Evolutionary conservation across 2,888 invertebrate genomes (phyloP), one percentile per base, ranked within the genome.

Genomic region (Himalopsyche anomala): DNA sequence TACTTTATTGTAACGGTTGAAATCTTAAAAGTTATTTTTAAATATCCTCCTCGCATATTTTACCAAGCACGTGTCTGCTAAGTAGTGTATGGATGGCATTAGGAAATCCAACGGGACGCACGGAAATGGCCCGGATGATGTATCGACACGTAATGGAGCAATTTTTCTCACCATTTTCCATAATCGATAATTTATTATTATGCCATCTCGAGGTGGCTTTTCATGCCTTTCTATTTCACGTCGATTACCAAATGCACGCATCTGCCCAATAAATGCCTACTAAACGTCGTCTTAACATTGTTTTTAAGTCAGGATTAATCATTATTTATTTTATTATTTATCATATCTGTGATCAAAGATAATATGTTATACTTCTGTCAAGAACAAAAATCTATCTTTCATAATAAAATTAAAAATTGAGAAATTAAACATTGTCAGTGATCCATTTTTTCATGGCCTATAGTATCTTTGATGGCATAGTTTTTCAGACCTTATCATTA

Each of bases 161-260:
- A 88, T 88, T 88, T 88, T 88, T 88, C 88, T 88, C 88, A 79
- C 88, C 87, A 88, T 88, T 88, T 88, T 88, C 88, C 88, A 88
- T 88, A 88, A 88, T 88, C 88, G 87, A 85, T 88, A 88, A 88
- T 88, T 88, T 88, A 88, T 88, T 87, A 88, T 88, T 87, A 86
- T 86, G 83, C 83, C 85, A 91, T 90, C 91, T 91, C 90, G 91
- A 92, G 91, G 92, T 92, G 93, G 92, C 92, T 92, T 92, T 92
- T 92, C 92, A 91, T 91, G 36, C 19, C 12, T 91, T 92, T 92
- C 92, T 91, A 91, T 92, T 92, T 93, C 93, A 93, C 40, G 81
- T 84, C 56, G 56, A 28, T 36, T n/a, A 54, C 45, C 80, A 54
- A 82, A 69, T 84, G 69, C 51, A 51, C 51, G 36, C 74, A 74